Evolutionary conservation across 2,888 invertebrate species (phyloP).

Genomic region (Epistrophe eligans): DNA sequence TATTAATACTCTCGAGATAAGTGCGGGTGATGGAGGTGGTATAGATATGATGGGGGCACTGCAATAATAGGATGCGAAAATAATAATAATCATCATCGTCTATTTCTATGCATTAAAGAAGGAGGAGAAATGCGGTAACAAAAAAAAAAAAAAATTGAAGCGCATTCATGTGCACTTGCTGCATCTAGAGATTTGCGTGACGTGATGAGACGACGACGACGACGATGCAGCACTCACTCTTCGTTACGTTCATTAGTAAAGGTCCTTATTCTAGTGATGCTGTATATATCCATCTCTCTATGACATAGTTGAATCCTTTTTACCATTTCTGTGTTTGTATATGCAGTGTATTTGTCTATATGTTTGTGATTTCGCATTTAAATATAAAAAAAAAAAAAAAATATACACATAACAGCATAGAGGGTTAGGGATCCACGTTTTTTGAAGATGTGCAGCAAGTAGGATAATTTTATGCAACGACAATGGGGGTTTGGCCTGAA

Average conservation of each 20-base stretch:
- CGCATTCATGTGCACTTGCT: constrained; percentile 76
- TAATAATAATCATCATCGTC: constrained; percentile 69
- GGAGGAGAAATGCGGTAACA: constrained; percentile 34
- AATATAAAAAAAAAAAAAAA: constrained; percentile 42
- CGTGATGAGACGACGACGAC: constrained; percentile 60
- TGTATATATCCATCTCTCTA: not conserved
- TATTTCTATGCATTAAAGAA: not conserved
- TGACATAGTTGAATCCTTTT: constrained; percentile 50
- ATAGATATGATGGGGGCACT: constrained; percentile 17
- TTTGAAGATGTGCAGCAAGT: constrained; percentile 66
- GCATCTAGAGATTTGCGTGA: constrained; percentile 75
- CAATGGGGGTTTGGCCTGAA: constrained; percentile 49
- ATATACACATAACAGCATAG: not conserved
- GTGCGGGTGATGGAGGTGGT: constrained; percentile 5
- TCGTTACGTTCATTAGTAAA: constrained; percentile 72
- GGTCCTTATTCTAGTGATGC: constrained; percentile 44
- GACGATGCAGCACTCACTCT: constrained; percentile 75
- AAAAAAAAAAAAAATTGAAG: constrained; percentile 67
- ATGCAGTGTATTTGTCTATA: constrained; percentile 2
- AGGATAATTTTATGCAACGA: constrained; percentile 51
- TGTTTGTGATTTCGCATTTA: constrained; percentile 60
- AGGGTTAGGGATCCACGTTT: constrained; percentile 12
- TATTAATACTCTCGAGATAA: constrained; percentile 72
- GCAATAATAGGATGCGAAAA: constrained; percentile 76
- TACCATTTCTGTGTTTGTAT: constrained; percentile 35